Percentiles rank a stretch among this genome's conserved stretches.
phyloP scores from a whole-genome alignment of 2,797 vertebrate species.

The Cebuella pygmaea region DNA sequence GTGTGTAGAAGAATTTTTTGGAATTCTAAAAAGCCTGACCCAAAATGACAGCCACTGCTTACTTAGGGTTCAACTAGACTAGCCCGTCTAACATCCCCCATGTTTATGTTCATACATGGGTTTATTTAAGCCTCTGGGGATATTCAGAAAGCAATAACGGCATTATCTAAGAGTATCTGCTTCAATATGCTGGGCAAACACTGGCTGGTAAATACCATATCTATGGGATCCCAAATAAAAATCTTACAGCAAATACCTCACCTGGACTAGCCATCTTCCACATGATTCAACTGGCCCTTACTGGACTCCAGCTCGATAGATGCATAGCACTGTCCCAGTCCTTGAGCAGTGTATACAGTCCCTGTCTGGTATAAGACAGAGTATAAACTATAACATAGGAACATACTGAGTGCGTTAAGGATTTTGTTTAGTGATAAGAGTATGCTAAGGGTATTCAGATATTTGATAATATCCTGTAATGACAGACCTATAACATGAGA shows the following conservation, averaged over 20 bases:
- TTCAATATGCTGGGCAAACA: background rate
- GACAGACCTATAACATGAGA: background rate
- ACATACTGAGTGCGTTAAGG: background rate
- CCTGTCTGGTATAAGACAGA: background rate
- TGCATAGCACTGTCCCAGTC: background rate
- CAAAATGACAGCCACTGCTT: background rate
- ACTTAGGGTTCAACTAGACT: background rate
- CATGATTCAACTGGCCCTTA: background rate
- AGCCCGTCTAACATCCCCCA: background rate
- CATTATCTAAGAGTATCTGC: background rate
- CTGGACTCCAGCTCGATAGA: background rate
- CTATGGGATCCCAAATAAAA: background rate
- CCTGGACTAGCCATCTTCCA: background rate
- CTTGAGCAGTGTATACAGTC: background rate
- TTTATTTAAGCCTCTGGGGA: background rate
- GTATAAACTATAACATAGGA: background rate
- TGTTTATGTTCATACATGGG: background rate
- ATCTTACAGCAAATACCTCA: background rate
- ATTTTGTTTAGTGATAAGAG: background rate
- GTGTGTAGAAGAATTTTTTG: background rate
- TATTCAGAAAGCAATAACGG: conserved; percentile 12
- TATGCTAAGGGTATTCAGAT: background rate
- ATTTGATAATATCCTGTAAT: background rate
- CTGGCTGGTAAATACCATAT: background rate
- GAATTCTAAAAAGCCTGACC: conserved; percentile 37